Percentiles rank a stretch among this genome's conserved stretches.
These are phyloP conservation scores for Scaptomyza polygonia DNA, from an alignment of 2,888 invertebrate species.

Conservation along the genomic window DNA sequence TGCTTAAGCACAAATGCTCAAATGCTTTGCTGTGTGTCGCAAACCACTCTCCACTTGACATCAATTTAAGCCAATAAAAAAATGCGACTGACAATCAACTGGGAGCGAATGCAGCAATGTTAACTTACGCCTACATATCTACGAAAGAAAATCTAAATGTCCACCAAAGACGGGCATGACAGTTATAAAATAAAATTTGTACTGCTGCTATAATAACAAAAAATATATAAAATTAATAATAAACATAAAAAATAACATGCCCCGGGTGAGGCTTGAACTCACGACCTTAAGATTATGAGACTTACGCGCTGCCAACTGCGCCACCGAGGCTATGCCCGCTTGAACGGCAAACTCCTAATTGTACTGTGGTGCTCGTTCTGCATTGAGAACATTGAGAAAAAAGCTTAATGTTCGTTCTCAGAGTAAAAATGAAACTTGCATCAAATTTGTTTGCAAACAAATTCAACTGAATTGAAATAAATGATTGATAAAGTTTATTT, in stretches of 20 bases:
- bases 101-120: slow-evolving; percentile 11
- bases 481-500: no score
- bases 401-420: neutral
- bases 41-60: slow-evolving; percentile 62
- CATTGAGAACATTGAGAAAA: neutral
- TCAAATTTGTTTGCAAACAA: neutral
- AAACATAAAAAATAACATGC: slow-evolving; percentile 64
- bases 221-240: slow-evolving; percentile 1
- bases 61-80: slow-evolving; percentile 69
- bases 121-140: slow-evolving; percentile 11
- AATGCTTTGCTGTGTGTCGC: slow-evolving; percentile 21
- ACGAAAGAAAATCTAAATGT: slow-evolving; percentile 2
- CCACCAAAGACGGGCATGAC: neutral
- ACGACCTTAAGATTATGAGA: slow-evolving; percentile 85
- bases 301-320: slow-evolving; percentile 85
- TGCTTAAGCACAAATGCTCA: slow-evolving; percentile 34
- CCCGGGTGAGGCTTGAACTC: slow-evolving; percentile 84
- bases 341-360: slow-evolving; percentile 40
- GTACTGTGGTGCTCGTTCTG: slow-evolving; percentile 23
- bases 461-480: neutral
- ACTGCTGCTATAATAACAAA: slow-evolving; percentile 1
- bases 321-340: slow-evolving; percentile 82
- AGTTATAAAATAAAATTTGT: neutral
- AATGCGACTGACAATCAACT: slow-evolving; percentile 23
- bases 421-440: neutral